Evolutionary conservation across 2,888 invertebrate genomes (phyloP).

Genomic region (Aricia artaxerxes): DNA sequence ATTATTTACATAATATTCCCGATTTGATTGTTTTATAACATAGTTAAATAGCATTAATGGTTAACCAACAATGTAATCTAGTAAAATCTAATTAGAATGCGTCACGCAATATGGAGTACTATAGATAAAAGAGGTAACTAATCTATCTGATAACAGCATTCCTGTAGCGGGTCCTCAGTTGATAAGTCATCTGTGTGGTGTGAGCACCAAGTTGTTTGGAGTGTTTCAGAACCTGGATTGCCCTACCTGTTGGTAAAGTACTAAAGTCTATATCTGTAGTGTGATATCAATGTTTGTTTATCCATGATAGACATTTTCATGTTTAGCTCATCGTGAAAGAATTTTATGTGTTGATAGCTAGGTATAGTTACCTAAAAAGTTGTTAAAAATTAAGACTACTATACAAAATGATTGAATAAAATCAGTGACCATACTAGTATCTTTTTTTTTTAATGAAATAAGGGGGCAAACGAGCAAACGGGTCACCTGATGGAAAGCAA

Average conservation of each 20-base stretch:
- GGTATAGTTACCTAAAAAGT: too few relatives aligned
- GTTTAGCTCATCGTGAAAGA: neutral
- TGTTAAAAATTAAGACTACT: too few relatives aligned
- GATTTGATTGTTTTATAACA: neutral
- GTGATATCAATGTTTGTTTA: neutral
- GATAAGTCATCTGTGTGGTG: constrained; percentile 17
- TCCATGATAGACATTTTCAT: neutral
- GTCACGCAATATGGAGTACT: constrained; percentile 34
- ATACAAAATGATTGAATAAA: too few relatives aligned
- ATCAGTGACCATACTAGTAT: too few relatives aligned
- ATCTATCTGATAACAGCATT: constrained; percentile 40
- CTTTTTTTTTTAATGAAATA: too few relatives aligned
- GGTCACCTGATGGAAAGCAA: too few relatives aligned
- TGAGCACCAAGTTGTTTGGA: neutral
- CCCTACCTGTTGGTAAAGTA: neutral
- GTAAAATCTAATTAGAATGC: constrained; percentile 30
- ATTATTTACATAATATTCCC: neutral
- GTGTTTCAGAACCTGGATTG: neutral
- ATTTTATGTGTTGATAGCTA: neutral
- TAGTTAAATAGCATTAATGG: neutral
- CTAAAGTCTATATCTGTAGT: neutral
- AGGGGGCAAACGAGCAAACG: too few relatives aligned
- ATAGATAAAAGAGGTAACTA: constrained; percentile 37
- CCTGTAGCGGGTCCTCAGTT: constrained; percentile 23
- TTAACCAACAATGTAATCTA: neutral